Evolutionary conservation across 2,888 invertebrate genomes (phyloP).

Genomic region (Caenorhabditis sp.): DNA sequence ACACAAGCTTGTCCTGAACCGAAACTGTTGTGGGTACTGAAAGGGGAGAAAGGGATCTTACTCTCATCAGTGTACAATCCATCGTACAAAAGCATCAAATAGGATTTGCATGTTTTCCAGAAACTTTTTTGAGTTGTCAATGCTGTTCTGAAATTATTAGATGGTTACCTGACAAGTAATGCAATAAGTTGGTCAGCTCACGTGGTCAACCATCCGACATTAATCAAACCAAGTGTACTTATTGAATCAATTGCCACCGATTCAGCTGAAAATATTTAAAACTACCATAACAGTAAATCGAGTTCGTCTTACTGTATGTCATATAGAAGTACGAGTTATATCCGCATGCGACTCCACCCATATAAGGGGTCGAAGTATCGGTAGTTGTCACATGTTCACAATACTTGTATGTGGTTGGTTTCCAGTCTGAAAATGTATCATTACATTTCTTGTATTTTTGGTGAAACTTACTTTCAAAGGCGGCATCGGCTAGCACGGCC

Average conservation of each 20-base stretch:
- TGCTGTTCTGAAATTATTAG: conserved; percentile 4
- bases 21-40: not conserved
- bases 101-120: conserved; percentile 27
- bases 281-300: not conserved
- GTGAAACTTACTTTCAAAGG: conserved; percentile 6
- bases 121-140: conserved; percentile 10
- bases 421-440: conserved; percentile 9
- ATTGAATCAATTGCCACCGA: conserved; percentile 11
- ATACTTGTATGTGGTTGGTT: conserved; percentile 7
- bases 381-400: conserved; percentile 18
- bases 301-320: not conserved
- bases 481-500: not conserved
- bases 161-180: not conserved
- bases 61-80: conserved; percentile 15
- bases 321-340: conserved; percentile 10
- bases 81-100: conserved; percentile 23
- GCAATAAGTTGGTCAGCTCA: not conserved
- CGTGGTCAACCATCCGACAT: conserved; percentile 28
- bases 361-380: not conserved
- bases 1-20: not conserved
- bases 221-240: conserved; percentile 20
- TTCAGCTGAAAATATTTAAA: conserved; percentile 7
- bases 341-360: conserved; percentile 24
- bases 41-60: not conserved
- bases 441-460: not conserved